phyloP scores from a whole-genome alignment of 2,113 vertebrate species.

The Elaphurus davidianus region DNA sequence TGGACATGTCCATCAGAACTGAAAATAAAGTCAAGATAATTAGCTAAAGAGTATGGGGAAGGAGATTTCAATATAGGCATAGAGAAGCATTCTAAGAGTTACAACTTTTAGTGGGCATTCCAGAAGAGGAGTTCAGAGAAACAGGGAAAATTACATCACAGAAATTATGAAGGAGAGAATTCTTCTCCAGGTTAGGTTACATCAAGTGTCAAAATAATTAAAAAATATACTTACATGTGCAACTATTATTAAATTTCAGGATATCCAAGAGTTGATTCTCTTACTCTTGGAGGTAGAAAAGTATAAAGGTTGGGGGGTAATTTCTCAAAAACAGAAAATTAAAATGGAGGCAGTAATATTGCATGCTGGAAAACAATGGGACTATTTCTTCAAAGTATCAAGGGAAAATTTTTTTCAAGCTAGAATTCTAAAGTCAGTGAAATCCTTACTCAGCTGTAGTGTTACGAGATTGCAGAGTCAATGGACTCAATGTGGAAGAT shows the following conservation, averaged over 20 bases:
- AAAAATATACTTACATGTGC: neutral
- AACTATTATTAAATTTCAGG: neutral
- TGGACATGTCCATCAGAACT: neutral
- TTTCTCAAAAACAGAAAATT: neutral
- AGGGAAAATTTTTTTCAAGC: neutral
- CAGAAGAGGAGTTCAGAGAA: neutral
- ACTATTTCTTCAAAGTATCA: neutral
- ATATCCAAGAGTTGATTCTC: neutral
- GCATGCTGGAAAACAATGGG: neutral
- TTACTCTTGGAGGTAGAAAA: neutral
- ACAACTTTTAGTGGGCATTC: neutral
- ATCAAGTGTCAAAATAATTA: neutral
- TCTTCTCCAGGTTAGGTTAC: neutral
- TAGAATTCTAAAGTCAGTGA: neutral
- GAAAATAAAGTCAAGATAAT: neutral
- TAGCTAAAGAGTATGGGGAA: neutral
- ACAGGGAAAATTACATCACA: neutral
- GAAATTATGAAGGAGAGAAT: neutral
- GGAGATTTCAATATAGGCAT: neutral
- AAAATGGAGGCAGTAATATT: neutral
- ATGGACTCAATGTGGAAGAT: neutral
- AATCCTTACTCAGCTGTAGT: neutral
- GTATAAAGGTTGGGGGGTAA: neutral
- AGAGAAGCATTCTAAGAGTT: neutral
- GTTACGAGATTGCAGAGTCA: neutral